Evolutionary conservation across 2,888 invertebrate species (phyloP).

Genomic region (Pyrochroa serraticornis): DNA sequence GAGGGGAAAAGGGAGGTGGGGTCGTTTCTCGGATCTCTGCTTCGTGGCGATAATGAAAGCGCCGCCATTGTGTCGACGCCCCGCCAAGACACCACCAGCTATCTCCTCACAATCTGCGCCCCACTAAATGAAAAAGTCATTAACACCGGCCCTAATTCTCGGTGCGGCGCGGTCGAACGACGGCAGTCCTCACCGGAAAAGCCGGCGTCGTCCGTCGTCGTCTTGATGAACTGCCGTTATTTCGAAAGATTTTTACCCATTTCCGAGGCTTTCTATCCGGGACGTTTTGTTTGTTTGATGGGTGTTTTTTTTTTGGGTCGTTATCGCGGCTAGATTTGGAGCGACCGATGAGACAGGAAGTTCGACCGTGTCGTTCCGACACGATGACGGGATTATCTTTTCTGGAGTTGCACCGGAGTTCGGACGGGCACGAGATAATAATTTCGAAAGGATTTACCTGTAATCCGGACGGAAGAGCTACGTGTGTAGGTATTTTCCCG

Average conservation of each 20-base stretch:
- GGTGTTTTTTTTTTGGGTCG: slow-evolving; percentile 21
- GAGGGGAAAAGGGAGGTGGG: too few species aligned
- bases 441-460: too few species aligned
- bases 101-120: slow-evolving; percentile 47
- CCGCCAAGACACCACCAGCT: slow-evolving; percentile 41
- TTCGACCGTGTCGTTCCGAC: too few species aligned
- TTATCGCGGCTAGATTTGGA: slow-evolving; percentile 15
- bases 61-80: slow-evolving; percentile 40
- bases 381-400: too few species aligned
- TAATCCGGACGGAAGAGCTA: too few species aligned
- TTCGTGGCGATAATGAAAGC: slow-evolving; percentile 36
- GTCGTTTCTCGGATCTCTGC: background rate
- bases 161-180: slow-evolving; percentile 21
- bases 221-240: slow-evolving; percentile 43
- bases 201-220: slow-evolving; percentile 10
- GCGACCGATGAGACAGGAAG: background rate
- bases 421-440: too few species aligned
- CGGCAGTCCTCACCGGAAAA: slow-evolving; percentile 18
- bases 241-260: slow-evolving; percentile 40
- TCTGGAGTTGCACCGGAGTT: too few species aligned
- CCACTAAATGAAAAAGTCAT: slow-evolving; percentile 48
- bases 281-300: slow-evolving; percentile 40
- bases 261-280: slow-evolving; percentile 36
- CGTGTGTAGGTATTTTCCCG: too few species aligned
- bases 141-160: slow-evolving; percentile 47